Percentiles rank a stretch among this genome's conserved stretches.
Evolutionary conservation across 2,888 invertebrate species (phyloP).

Genomic region (Nowickia ferox): DNA sequence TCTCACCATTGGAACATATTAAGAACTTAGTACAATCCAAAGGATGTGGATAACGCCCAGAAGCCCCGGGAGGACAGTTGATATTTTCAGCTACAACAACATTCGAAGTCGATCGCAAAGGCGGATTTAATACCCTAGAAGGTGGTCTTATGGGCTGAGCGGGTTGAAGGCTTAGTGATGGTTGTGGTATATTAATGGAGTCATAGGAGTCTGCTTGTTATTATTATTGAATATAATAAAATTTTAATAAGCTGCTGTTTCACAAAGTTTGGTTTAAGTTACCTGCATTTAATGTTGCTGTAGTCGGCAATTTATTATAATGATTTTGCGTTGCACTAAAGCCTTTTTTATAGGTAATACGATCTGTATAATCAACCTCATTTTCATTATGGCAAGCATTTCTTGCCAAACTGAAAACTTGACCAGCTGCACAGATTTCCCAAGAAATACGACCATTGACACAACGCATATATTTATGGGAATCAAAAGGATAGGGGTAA

Average conservation of each 20-base stretch:
- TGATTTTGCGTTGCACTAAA: conserved; percentile 25
- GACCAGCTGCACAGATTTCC: conserved; percentile 85
- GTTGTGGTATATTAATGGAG: conserved; percentile 3
- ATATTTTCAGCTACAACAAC: conserved; percentile 62
- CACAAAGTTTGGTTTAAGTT: neutral
- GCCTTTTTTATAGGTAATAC: conserved; percentile 48
- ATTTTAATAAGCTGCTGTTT: too few relatives aligned
- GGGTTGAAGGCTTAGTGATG: conserved; percentile 7
- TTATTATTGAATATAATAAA: neutral
- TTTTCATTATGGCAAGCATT: conserved; percentile 85
- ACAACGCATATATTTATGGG: conserved; percentile 86
- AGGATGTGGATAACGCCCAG: conserved; percentile 85
- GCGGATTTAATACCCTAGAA: conserved; percentile 23
- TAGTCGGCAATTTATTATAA: neutral
- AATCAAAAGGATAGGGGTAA: conserved; percentile 85
- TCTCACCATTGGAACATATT: conserved; percentile 85
- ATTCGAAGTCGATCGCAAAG: neutral
- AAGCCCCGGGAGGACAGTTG: conserved; percentile 83
- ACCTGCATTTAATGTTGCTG: conserved; percentile 38
- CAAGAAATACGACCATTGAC: conserved; percentile 84
- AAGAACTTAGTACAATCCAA: conserved; percentile 85
- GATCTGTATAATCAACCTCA: conserved; percentile 82
- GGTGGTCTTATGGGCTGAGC: neutral
- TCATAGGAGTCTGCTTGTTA: conserved; percentile 5
- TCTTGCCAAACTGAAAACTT: conserved; percentile 85